phyloP scores from a whole-genome alignment of 2,797 vertebrate species.

The Chanos chanos region DNA sequence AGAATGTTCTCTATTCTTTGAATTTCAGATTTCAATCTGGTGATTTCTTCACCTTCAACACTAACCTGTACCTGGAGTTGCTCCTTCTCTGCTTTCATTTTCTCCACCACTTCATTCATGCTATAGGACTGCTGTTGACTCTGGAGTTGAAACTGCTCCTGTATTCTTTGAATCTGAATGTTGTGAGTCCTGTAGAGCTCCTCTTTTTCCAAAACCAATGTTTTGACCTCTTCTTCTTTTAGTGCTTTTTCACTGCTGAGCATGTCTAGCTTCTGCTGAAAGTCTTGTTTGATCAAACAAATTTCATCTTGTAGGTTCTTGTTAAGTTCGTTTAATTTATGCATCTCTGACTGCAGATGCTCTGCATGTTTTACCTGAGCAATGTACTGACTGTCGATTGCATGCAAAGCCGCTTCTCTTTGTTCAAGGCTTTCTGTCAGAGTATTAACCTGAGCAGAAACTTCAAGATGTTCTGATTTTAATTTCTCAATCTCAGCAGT shows the following conservation, averaged over 20 bases:
- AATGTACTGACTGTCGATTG: constrained; percentile 68
- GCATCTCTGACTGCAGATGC: constrained; percentile 64
- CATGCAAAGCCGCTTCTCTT: constrained; percentile 72
- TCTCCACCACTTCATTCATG: constrained; percentile 64
- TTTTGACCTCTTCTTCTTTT: constrained; percentile 65
- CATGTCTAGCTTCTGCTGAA: constrained; percentile 55
- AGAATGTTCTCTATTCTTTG: constrained; percentile 73
- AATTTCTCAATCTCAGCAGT: constrained; percentile 70
- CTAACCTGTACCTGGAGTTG: constrained; percentile 85
- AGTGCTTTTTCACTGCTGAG: constrained; percentile 60
- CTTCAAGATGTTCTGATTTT: constrained; percentile 71
- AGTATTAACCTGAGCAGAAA: constrained; percentile 63
- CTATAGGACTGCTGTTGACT: constrained; percentile 67
- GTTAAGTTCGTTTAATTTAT: constrained; percentile 63
- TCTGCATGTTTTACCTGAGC: constrained; percentile 70
- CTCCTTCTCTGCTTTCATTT: constrained; percentile 71
- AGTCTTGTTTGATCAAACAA: constrained; percentile 44
- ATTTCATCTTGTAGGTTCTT: constrained; percentile 59
- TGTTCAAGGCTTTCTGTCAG: constrained; percentile 72
- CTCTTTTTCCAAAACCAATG: constrained; percentile 65
- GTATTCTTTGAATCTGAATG: constrained; percentile 51
- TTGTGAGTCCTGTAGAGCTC: constrained; percentile 54
- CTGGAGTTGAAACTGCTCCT: constrained; percentile 62
- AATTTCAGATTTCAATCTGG: constrained; percentile 68
- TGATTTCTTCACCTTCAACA: constrained; percentile 76